These are phyloP conservation scores for Clarias fuscus DNA, from an alignment of 2,797 vertebrate species.

Conservation along the genomic window DNA sequence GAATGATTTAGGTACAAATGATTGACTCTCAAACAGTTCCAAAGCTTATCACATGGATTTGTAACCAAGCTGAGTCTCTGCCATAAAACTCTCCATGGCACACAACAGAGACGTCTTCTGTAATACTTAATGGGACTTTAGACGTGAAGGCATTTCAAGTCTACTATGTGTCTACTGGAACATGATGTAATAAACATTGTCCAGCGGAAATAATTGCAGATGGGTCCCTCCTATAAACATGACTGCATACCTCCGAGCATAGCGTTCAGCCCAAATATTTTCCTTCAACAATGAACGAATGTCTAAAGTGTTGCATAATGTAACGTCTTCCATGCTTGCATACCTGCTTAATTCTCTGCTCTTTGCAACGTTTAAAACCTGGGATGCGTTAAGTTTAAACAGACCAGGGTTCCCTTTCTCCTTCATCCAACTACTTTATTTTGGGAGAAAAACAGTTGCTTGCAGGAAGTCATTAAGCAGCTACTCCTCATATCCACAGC, in stretches of 20 bases:
- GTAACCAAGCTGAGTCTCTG: neutral
- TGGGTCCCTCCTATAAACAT: neutral
- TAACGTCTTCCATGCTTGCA: constrained; percentile 37
- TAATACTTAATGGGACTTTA: neutral
- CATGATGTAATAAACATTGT: neutral
- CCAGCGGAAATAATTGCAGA: neutral
- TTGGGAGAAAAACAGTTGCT: neutral
- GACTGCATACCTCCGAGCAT: neutral
- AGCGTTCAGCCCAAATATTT: constrained; percentile 25
- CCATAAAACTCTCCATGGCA: neutral
- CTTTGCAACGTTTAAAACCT: neutral
- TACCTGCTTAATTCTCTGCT: constrained; percentile 31
- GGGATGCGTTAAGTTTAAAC: neutral
- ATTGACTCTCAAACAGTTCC: neutral
- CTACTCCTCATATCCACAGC: neutral
- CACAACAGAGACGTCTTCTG: neutral
- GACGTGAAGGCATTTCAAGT: neutral
- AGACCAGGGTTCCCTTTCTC: neutral
- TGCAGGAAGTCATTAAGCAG: constrained; percentile 2
- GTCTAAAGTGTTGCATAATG: neutral
- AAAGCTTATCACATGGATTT: neutral
- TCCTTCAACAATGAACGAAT: constrained; percentile 5
- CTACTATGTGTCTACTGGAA: neutral
- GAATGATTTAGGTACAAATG: neutral
- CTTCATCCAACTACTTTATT: neutral